Conservation (phyloP, 2,888 invertebrate genomes). For the Meloe dianella region DNA sequence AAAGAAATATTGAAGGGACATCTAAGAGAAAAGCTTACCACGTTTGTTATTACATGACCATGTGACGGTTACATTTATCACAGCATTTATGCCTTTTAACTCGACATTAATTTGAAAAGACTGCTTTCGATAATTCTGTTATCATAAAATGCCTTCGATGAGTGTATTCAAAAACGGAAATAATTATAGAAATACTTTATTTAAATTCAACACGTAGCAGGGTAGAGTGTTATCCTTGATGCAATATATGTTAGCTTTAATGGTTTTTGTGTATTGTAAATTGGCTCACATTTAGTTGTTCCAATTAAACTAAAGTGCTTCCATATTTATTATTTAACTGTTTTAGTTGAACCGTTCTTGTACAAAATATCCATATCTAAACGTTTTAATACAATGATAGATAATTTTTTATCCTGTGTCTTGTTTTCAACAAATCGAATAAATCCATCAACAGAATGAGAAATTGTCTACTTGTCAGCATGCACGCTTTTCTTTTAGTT, state of each 20-base stretch:
- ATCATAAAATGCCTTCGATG: too few relatives aligned
- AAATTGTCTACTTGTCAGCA: conserved; percentile 19
- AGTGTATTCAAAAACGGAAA: too few relatives aligned
- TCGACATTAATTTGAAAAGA: too few relatives aligned
- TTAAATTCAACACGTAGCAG: not conserved
- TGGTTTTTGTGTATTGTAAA: not conserved
- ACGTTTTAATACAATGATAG: too few relatives aligned
- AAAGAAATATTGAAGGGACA: too few relatives aligned
- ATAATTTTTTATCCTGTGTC: not conserved
- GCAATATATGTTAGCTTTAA: not conserved
- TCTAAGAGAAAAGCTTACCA: too few relatives aligned
- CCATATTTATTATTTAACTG: not conserved
- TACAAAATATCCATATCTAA: too few relatives aligned
- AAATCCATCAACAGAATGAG: conserved; percentile 13
- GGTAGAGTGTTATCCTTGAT: not conserved
- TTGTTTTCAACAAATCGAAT: not conserved
- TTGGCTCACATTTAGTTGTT: not conserved
- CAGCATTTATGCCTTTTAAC: too few relatives aligned
- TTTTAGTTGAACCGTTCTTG: not conserved
- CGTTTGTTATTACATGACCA: too few relatives aligned
- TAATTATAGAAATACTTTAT: too few relatives aligned
- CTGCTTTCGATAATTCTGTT: too few relatives aligned
- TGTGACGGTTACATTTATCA: too few relatives aligned
- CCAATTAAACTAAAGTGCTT: not conserved
- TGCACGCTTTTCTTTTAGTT: conserved; percentile 23